Evolutionary conservation across 1,140 invertebrate genomes (phyloP), one percentile per base, ranked within the genome.

Genomic region (Drosophila pseudoananassae): DNA sequence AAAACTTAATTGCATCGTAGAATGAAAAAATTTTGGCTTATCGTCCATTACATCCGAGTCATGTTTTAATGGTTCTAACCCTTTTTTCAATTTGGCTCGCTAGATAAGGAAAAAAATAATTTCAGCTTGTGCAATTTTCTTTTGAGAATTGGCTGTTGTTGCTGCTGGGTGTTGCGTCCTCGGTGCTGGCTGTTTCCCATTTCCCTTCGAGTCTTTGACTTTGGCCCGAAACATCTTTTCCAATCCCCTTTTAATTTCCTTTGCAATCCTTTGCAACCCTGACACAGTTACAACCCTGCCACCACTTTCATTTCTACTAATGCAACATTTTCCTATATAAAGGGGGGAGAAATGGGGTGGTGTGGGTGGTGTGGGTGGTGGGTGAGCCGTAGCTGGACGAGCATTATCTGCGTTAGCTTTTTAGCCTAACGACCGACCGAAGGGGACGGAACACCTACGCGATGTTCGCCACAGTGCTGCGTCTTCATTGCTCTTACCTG

Each of bases 361-460:
- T 5, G 6, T 7, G 25, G 5, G 20, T 20, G 17, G 7, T 27
- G 8, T 9, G 23, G 10, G 4, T 14, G 17, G 1, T 0, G 36
- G 15, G 14, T 3, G 4, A n/a, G 14, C 29, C 1, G 17, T 50
- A 6, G 52, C 46, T 73, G 50, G 51, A 54, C 29, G 25, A 68
- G 58, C 83, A 78, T 85, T 82, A 85, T 78, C 75, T 87, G 40
- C 59, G 69, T 88, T 87, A 25, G 83, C 82, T 87, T 87, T 78
- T 88, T 87, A 82, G 82, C 83, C 82, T 88, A 87, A 88, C 83
- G 82, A 87, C 78, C 81, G 50, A 33, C 15, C 3, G 17, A 20
- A 46, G 43, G 43, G 50, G 29, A 20, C 14, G 50, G 45, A 53
- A 61, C 74, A 88, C 31, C 53, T 56, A 49, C 52, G 61, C 59